Conservation (phyloP, 2,888 invertebrate species). For the Malthinus flaveolus region DNA sequence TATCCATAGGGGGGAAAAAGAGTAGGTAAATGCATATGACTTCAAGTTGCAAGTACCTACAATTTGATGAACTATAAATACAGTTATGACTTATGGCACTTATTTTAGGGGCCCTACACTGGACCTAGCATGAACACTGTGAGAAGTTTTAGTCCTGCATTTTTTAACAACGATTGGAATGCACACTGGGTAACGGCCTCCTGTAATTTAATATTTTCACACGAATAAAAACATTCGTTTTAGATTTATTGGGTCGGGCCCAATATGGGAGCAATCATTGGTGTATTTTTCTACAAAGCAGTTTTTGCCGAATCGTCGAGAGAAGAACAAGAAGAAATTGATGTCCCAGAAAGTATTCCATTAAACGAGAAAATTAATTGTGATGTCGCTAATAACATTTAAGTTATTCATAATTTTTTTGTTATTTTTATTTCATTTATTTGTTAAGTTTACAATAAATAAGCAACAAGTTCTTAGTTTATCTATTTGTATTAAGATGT, state of each 20-base stretch:
- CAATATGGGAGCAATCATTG: constrained; percentile 45
- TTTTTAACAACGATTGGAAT: constrained; percentile 65
- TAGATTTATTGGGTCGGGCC: constrained; percentile 54
- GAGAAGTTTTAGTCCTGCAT: constrained; percentile 68
- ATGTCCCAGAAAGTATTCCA: constrained; percentile 22
- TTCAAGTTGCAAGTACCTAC: too few species aligned
- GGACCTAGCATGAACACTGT: constrained; percentile 70
- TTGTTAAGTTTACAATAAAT: background rate
- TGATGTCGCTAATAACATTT: background rate
- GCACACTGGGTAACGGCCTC: constrained; percentile 62
- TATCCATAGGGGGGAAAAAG: too few species aligned
- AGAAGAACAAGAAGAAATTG: constrained; percentile 25
- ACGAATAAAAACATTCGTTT: constrained; percentile 29
- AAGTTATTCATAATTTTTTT: background rate
- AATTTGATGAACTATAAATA: too few species aligned
- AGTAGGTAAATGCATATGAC: too few species aligned
- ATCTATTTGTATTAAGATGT: background rate
- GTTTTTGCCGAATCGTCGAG: constrained; percentile 36
- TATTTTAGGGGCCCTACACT: constrained; percentile 68
- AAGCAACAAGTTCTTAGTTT: too few species aligned
- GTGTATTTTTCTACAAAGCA: constrained; percentile 45
- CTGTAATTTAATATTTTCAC: background rate
- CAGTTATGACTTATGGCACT: too few species aligned
- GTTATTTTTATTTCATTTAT: background rate
- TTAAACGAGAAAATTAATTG: constrained; percentile 5